Base-by-base conservation (phyloP, 2,113 vertebrate genomes). In the Cephalopterus ornatus region DNA sequence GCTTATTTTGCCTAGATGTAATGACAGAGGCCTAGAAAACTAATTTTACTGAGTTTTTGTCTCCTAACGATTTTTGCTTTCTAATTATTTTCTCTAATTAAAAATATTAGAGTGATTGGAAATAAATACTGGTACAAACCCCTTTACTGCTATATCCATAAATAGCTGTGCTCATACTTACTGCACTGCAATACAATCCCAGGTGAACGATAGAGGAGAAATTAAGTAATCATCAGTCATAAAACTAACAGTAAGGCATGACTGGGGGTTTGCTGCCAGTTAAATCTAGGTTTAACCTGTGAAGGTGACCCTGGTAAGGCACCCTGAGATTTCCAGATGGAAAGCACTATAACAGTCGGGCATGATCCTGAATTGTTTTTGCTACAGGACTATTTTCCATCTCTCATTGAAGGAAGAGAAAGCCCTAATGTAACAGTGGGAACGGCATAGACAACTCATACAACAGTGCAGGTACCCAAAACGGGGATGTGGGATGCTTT, bases 391-490 rank as follows among this genome's bases (percentile, higher is more conserved):
- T 62, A 8, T 41, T 62, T 86, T 81, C n/a, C 0, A 0, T 3
- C 18, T 66, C 32, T 63, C 3, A 8, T 35, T 1, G 4, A 63
- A 44, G 39, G 33, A 75, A 33, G 39, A 53, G 21, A 46, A 75
- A 76, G 35, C 39, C 18, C 20, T 37, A 10, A 66, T 6, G 9
- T 9, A 61, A 63, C 55, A 6, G 8, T 13, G 18, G 20, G 28
- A 77, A 73, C 6, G 28, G 35, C 27, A 47, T 4, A 39, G 15
- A 23, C 33, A 23, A 30, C 16, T 53, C 46, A 26, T 35, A 75
- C 0, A 1, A 16, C 33, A 68, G 20, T 0, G 0, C 0, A 0
- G 37, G 58, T 53, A 53, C 22, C 22, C 30, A 44, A 2, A 3
- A 1, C 2, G 4, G 11, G 23, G 12, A 26, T 55, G n/a, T 3